These are phyloP conservation scores for Moxostoma hubbsi DNA, from an alignment of 2,797 vertebrate species.

Conservation along the genomic window DNA sequence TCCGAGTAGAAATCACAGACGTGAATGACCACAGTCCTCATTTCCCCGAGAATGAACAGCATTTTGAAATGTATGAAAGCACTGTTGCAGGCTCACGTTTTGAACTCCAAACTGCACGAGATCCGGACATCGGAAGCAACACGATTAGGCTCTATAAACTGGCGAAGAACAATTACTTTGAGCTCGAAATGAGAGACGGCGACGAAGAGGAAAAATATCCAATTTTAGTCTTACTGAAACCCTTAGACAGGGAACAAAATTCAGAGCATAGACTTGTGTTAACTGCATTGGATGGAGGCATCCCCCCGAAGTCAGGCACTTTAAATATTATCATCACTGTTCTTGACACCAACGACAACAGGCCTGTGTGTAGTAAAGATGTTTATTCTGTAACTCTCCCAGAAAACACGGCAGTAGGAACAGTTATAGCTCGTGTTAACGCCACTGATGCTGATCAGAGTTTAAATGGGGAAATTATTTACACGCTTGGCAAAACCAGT, in stretches of 20 bases:
- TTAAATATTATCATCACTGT: constrained; percentile 73
- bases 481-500: constrained; percentile 61
- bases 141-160: constrained; percentile 68
- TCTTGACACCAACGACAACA: constrained; percentile 82
- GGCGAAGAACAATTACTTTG: constrained; percentile 60
- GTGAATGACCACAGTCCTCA: constrained; percentile 68
- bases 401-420: constrained; percentile 66
- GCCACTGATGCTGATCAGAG: constrained; percentile 72
- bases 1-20: constrained; percentile 74
- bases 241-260: constrained; percentile 79
- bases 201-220: constrained; percentile 72
- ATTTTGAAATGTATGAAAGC: constrained; percentile 74
- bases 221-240: constrained; percentile 76
- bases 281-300: constrained; percentile 81
- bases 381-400: constrained; percentile 60
- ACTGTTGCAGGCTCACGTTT: constrained; percentile 70
- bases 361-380: constrained; percentile 75
- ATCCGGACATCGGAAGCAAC: constrained; percentile 74
- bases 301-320: constrained; percentile 72
- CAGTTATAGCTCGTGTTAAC: constrained; percentile 61
- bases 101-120: constrained; percentile 75
- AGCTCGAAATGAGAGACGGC: constrained; percentile 71
- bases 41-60: constrained; percentile 65
- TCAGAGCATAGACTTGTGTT: constrained; percentile 69
- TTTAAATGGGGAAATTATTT: constrained; percentile 64